phyloP scores from a whole-genome alignment of 2,113 vertebrate species.

The Catagonus wagneri region DNA sequence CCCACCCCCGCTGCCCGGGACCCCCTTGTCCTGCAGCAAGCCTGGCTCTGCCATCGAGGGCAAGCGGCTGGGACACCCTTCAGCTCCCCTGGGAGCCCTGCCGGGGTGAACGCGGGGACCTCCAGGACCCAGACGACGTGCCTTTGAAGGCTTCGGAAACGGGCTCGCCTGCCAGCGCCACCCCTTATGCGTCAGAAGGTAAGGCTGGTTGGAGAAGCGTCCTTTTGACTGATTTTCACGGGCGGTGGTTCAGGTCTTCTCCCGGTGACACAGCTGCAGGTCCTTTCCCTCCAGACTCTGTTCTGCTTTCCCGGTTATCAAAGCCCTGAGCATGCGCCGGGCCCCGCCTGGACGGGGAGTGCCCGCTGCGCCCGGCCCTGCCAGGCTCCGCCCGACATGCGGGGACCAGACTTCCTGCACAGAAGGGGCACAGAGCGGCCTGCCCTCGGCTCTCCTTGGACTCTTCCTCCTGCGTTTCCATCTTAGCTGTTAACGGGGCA shows the following conservation, averaged over 20 bases:
- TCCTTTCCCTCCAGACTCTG: background rate
- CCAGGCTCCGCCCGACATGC: no score
- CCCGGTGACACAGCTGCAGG: background rate
- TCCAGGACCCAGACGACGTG: background rate
- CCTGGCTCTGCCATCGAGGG: accelerated
- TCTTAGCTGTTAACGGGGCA: background rate
- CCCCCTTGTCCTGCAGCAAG: accelerated
- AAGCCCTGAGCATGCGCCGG: background rate
- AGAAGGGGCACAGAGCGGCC: no score
- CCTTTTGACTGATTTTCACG: background rate
- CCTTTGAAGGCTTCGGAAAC: background rate
- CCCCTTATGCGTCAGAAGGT: background rate
- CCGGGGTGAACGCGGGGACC: background rate
- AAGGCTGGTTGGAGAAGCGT: background rate
- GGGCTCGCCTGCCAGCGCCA: accelerated
- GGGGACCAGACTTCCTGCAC: accelerated
- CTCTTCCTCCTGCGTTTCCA: background rate
- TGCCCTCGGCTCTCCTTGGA: no score
- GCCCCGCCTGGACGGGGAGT: no score
- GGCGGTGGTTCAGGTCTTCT: background rate
- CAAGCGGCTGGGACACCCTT: accelerated
- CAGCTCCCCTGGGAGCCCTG: accelerated
- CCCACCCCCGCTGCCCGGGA: accelerated
- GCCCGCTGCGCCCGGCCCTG: no score
- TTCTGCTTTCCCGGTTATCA: background rate